These are phyloP conservation scores for Cotesia chilonis DNA, from an alignment of 1,140 invertebrate genomes.

Conservation along the genomic window DNA sequence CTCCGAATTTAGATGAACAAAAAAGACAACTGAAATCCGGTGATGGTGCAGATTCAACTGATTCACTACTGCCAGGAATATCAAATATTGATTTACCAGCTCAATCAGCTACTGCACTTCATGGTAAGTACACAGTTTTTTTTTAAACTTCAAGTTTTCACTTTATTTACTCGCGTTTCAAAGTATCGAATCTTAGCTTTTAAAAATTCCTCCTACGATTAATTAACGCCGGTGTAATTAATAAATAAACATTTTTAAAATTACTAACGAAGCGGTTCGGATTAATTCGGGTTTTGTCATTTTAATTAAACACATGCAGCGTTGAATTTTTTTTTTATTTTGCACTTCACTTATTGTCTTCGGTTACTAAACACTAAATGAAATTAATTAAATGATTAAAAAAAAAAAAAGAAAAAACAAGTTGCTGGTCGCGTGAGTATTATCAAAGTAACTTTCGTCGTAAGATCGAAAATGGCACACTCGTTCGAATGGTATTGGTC, in stretches of 20 bases:
- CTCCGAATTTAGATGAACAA: conserved; percentile 41
- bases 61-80: conserved; percentile 56
- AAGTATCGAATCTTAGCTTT: too few species aligned
- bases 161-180: neutral
- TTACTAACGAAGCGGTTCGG: neutral
- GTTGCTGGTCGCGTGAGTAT: conserved; percentile 23
- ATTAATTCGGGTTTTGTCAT: neutral
- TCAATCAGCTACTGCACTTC: conserved; percentile 48
- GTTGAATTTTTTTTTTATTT: neutral
- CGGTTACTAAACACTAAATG: neutral
- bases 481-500: conserved; percentile 40
- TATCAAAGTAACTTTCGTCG: conserved; percentile 11
- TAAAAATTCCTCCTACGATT: too few species aligned
- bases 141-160: neutral
- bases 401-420: conserved; percentile 29
- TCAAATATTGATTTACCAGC: conserved; percentile 53
- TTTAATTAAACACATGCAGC: neutral
- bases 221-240: too few species aligned
- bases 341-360: neutral
- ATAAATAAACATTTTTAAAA: neutral
- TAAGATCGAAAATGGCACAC: conserved; percentile 31
- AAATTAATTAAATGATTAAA: neutral
- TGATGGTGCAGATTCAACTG: conserved; percentile 43
- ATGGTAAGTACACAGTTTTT: conserved; percentile 43
- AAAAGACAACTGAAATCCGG: conserved; percentile 42